A percentile compares a stretch with the other conserved stretches of the same genome.
These are phyloP conservation scores for Hyposoter didymator DNA, from an alignment of 2,888 invertebrate genomes.

Conservation along the genomic window DNA sequence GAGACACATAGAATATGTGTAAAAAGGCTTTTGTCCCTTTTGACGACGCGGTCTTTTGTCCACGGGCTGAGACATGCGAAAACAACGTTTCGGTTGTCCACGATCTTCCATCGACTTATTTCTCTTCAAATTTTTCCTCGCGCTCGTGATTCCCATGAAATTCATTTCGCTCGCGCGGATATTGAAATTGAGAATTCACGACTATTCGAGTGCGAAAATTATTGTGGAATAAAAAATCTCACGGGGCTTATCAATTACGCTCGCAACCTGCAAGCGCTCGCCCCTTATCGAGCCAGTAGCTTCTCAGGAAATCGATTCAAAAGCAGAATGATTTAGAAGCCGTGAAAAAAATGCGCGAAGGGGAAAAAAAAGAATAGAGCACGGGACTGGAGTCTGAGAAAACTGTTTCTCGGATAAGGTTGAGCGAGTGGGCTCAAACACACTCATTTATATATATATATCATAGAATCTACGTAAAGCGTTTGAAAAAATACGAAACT, in stretches of 20 bases:
- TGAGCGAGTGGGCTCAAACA: conserved; percentile 1
- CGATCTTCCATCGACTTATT: no score
- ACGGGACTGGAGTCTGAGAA: conserved; percentile 20
- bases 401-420: conserved; percentile 20
- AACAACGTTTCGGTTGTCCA: not conserved
- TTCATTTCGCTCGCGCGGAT: not conserved
- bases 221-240: not conserved
- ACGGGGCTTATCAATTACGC: not conserved
- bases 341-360: not conserved
- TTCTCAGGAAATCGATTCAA: conserved; percentile 1
- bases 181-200: not conserved
- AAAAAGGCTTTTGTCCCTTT: conserved; percentile 28
- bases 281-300: not conserved
- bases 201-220: not conserved
- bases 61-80: not conserved
- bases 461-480: not conserved
- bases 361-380: conserved; percentile 4
- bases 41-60: conserved; percentile 33
- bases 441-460: conserved; percentile 1
- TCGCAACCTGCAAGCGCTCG: not conserved
- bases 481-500: conserved; percentile 5
- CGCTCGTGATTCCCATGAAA: not conserved
- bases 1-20: conserved; percentile 49
- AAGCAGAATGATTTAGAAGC: not conserved
- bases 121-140: not conserved